Evolutionary conservation across 2,888 invertebrate species (phyloP).

Genomic region (Drosophila acutilabella): DNA sequence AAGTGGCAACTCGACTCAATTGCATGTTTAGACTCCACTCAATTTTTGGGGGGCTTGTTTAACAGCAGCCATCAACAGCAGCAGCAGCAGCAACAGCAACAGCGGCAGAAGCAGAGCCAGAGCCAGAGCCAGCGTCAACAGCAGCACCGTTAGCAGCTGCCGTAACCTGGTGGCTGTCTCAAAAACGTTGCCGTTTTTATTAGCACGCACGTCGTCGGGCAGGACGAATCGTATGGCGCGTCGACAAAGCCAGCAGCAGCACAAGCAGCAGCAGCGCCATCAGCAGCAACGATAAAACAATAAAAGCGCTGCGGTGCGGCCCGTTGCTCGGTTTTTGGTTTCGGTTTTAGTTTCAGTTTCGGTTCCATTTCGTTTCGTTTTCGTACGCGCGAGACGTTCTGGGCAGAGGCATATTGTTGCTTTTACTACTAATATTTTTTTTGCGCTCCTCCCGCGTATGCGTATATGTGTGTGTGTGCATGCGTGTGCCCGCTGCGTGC

Average conservation of each 20-base stretch:
- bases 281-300: constrained; percentile 37
- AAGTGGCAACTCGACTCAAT: constrained; percentile 23
- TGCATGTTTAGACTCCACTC: constrained; percentile 29
- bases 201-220: constrained; percentile 80
- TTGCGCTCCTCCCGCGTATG: neutral
- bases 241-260: constrained; percentile 38
- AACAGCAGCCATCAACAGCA: constrained; percentile 12
- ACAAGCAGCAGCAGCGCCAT: constrained; percentile 18
- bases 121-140: constrained; percentile 13
- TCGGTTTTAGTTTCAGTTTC: constrained; percentile 30
- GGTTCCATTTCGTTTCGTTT: constrained; percentile 45
- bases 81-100: constrained; percentile 10
- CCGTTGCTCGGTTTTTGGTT: constrained; percentile 39
- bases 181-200: constrained; percentile 59
- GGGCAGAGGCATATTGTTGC: constrained; percentile 8
- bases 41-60: constrained; percentile 44
- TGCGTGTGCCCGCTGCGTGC: constrained; percentile 11
- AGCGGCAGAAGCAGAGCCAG: neutral
- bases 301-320: constrained; percentile 14
- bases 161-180: constrained; percentile 53
- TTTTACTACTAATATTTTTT: constrained; percentile 1
- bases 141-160: constrained; percentile 34
- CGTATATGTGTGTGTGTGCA: neutral
- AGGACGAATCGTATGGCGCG: constrained; percentile 75
- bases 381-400: constrained; percentile 22